phyloP scores from a whole-genome alignment of 1,140 invertebrate genomes.

The Aleiodes sp. region DNA sequence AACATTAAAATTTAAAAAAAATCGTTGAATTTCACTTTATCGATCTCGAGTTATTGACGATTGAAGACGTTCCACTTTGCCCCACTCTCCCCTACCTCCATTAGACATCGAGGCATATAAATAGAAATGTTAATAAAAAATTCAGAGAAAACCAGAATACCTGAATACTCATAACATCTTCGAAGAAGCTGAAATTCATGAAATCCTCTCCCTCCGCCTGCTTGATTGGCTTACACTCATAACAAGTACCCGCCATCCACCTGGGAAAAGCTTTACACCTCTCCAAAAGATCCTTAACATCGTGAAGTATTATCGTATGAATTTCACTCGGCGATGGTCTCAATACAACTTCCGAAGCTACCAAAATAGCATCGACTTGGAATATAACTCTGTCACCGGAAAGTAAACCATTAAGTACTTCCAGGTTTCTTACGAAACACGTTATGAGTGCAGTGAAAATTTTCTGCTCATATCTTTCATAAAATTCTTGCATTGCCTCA shows the following conservation, averaged over 20 bases:
- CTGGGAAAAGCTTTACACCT: constrained; percentile 79
- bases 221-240: constrained; percentile 73
- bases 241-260: constrained; percentile 86
- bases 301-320: constrained; percentile 76
- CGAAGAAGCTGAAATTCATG: constrained; percentile 76
- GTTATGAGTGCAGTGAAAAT: constrained; percentile 70
- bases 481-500: constrained; percentile 73
- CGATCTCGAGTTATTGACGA: no score
- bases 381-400: constrained; percentile 73
- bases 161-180: constrained; percentile 76
- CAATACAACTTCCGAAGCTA: constrained; percentile 77
- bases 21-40: no score
- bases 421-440: constrained; percentile 76
- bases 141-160: constrained; percentile 38
- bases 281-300: constrained; percentile 73
- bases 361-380: constrained; percentile 78
- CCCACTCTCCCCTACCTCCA: no score
- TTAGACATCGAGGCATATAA: neutral
- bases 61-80: no score
- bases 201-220: constrained; percentile 67
- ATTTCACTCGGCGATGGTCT: constrained; percentile 79
- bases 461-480: constrained; percentile 76
- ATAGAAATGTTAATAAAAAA: neutral
- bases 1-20: no score
- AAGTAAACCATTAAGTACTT: constrained; percentile 74